A percentile compares a stretch with the other conserved stretches of the same genome.
Evolutionary conservation across 1,140 invertebrate species (phyloP).

Genomic region (Samia ricini): DNA sequence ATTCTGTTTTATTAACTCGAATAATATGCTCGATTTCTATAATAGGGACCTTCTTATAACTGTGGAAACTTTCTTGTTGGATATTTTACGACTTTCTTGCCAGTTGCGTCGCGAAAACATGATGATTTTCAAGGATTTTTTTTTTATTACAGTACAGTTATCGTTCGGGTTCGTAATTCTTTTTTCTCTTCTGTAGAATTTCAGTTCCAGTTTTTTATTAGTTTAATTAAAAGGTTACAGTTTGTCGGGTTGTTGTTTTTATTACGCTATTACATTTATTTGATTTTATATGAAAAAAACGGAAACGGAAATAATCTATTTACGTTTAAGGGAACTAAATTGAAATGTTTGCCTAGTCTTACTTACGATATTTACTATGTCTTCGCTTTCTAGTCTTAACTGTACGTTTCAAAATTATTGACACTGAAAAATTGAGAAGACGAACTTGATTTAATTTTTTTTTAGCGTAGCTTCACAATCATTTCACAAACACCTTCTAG

Average conservation of each 20-base stretch:
- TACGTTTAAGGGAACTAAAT: too few species aligned
- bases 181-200: background rate
- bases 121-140: background rate
- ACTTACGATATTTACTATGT: too few species aligned
- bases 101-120: background rate
- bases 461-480: too few species aligned
- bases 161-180: background rate
- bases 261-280: background rate
- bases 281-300: too few species aligned
- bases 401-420: too few species aligned
- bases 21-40: conserved; percentile 1
- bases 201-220: background rate
- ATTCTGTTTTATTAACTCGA: background rate
- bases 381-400: too few species aligned
- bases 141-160: too few species aligned
- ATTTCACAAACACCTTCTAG: too few species aligned
- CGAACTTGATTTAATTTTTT: too few species aligned
- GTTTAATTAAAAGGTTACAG: background rate
- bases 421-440: too few species aligned
- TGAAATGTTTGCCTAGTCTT: too few species aligned
- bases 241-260: background rate
- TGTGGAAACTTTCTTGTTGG: background rate
- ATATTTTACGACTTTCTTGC: background rate
- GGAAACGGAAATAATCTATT: too few species aligned
- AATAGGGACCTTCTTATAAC: background rate